These are phyloP conservation scores for Macropus fuliginosus DNA, from an alignment of 2,797 vertebrate species.

Conservation along the genomic window DNA sequence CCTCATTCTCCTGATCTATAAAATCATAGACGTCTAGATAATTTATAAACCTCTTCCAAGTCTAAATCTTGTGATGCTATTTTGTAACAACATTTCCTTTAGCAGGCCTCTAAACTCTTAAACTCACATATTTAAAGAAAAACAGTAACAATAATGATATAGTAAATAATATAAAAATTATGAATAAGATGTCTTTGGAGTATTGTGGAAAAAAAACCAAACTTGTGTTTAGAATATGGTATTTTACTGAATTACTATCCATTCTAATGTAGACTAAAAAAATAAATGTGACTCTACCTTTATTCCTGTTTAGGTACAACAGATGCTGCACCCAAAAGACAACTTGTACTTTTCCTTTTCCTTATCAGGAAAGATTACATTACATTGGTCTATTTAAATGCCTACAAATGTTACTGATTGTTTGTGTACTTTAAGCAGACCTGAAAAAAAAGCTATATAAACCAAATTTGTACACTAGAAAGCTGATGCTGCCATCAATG, in stretches of 20 bases:
- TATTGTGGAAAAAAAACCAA: background rate
- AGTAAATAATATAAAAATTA: no score
- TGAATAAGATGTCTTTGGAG: background rate
- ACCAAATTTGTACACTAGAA: background rate
- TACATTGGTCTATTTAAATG: background rate
- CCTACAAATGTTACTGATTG: background rate
- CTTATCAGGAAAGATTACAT: background rate
- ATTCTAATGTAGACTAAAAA: no score
- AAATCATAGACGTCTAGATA: no score
- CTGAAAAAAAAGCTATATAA: background rate
- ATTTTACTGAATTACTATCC: background rate
- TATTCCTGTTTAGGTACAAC: background rate
- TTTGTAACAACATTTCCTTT: background rate
- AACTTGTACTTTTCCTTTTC: background rate
- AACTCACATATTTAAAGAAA: background rate
- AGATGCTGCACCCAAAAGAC: background rate
- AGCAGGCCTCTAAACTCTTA: background rate
- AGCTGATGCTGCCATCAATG: background rate
- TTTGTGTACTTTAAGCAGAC: background rate
- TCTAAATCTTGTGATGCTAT: no score
- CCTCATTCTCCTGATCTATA: no score
- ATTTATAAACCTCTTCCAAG: no score
- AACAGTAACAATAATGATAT: background rate
- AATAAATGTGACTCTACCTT: no score
- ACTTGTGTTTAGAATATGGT: background rate